Evolutionary conservation across 2,888 invertebrate genomes (phyloP), one percentile per base, ranked within the genome.

Genomic region (Drosophila subsilvestris): DNA sequence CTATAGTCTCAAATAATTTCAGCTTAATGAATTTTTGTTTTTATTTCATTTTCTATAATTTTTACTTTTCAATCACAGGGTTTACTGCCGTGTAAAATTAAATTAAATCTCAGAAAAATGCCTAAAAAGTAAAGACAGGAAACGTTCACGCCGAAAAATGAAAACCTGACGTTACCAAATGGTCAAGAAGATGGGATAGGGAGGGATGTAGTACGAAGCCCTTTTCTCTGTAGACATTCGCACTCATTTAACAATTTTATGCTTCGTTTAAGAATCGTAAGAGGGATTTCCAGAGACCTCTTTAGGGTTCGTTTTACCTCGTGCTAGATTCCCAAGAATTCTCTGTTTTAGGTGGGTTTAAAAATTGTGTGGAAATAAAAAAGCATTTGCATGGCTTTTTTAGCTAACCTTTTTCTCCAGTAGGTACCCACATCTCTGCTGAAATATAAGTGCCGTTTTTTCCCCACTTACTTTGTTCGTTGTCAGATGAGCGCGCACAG

Each of bases 171-270:
- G 48, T 18, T 58, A n/a, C 63, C 44, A 74, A 78, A 57, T 73
- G 68, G 63, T 44, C 66, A 62, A 60, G 58, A 54, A 49, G 66
- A 57, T 22, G 67, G 44, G 43, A 53, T 42, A 18, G 29, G 18
- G 54, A 25, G 37, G 25, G 44, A 22, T 3, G n/a, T 10, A 25
- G 37, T 37, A 29, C 8, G 18, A 18, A 49, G 37, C 27, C 42
- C 59, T 51, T 47, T 37, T 32, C 54, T 32, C 61, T n/a, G 20
- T 55, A 60, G 74, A 60, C 63, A 55, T 86, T 88, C 74, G 81
- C 82, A 85, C 81, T 86, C 85, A 88, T 88, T 88, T 89, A 89
- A 83, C 89, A 89, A 89, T 89, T 88, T 88, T 65, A 89, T 83
- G 85, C 85, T 89, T 88, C 89, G 88, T 86, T 89, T 79, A 75